Base-by-base conservation (phyloP, 2,888 invertebrate genomes). In the Aspidapion aeneum region DNA sequence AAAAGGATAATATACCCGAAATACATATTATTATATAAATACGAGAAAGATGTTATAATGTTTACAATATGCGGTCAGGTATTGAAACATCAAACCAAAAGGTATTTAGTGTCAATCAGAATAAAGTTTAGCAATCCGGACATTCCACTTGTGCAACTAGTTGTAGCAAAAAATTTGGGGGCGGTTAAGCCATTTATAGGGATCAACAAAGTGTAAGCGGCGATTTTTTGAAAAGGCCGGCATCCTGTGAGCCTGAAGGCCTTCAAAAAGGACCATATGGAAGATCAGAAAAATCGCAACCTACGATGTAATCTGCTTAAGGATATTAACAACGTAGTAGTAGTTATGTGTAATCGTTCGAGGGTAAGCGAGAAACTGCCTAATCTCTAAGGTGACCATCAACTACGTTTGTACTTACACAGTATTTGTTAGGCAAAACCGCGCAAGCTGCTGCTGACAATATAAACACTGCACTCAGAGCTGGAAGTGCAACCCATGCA, bases 241-340 rank as follows among this genome's bases (percentile, higher is more conserved):
- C 72, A 72, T 71, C 71, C 71, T 67, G 70, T 72, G 67, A 66
- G 66, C 66, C 67, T 64, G 68, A 68, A 67, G 70, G 66, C 67
- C 65, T 64, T 12, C 5, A 35, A 66, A 58, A 65, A 64, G 62
- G 67, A 70, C 68, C 67, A 68, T 68, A 66, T 68, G 69, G 68
- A 65, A 67, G 68, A 62, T 63, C 66, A 65, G 65, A 54, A 65
- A 56, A 21, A 21, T 60, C 65, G 64, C 65, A 67, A 66, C n/a
- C 72, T 72, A 74, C 72, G 75, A 73, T 74, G 73, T 79, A 79
- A 79, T 79, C 79, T 78, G 76, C 79, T 79, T 79, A 78, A 74
- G 73, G 74, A 77, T 77, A 78, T 78, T 79, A 78, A 74, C 71
- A 69, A 72, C 71, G 70, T 20, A 63, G 69, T 70, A 69, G 71